Evolutionary conservation across 2,797 vertebrate genomes (phyloP).

Genomic region (Thalassophryne amazonica): DNA sequence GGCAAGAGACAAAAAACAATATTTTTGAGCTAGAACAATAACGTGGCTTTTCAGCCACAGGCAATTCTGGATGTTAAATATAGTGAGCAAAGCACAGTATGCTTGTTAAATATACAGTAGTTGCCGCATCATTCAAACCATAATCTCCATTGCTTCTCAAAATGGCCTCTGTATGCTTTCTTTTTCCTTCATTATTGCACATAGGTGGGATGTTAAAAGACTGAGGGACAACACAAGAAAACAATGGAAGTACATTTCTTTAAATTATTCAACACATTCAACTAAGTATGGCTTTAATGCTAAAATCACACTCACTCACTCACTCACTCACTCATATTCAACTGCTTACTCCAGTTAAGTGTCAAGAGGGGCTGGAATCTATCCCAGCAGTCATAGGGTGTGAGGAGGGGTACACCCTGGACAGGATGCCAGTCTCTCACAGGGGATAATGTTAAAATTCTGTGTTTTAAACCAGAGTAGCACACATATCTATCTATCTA

Average conservation of each 20-base stretch:
- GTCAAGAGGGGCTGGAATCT: too few species aligned
- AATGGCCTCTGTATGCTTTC: too few species aligned
- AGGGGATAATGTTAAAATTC: too few species aligned
- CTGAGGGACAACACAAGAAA: neutral
- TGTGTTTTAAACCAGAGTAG: too few species aligned
- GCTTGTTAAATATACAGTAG: neutral
- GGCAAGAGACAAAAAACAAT: slow-evolving; percentile 15
- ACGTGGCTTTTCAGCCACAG: neutral
- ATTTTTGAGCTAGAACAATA: neutral
- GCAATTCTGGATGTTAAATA: neutral
- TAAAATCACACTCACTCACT: too few species aligned
- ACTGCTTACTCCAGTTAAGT: too few species aligned
- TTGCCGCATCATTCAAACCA: neutral
- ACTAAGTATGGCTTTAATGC: neutral
- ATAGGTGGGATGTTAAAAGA: neutral
- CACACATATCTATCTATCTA: too few species aligned
- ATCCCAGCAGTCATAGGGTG: too few species aligned
- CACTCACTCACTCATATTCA: too few species aligned
- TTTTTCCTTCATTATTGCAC: neutral
- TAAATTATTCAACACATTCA: neutral
- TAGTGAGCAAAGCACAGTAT: neutral
- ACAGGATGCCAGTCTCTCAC: too few species aligned
- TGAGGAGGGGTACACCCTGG: too few species aligned
- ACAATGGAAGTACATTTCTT: neutral
- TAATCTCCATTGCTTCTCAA: neutral